A percentile compares a stretch with the other conserved stretches of the same genome.
These are phyloP conservation scores for Orius insidiosus DNA, from an alignment of 1,140 invertebrate genomes.

Conservation along the genomic window DNA sequence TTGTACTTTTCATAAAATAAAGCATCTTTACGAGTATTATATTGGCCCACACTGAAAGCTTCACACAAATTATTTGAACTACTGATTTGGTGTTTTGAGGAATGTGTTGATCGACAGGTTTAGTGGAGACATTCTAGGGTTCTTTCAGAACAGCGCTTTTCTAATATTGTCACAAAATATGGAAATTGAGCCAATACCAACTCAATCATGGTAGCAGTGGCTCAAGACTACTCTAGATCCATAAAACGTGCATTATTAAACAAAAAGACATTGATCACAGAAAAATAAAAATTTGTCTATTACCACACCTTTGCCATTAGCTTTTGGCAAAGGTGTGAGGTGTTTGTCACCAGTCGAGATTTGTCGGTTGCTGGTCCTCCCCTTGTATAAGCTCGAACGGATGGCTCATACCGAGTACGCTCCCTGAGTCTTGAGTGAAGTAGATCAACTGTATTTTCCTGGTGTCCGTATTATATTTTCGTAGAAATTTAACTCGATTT, in stretches of 20 bases:
- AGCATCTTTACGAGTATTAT: too few species aligned
- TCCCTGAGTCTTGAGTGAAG: constrained; percentile 29
- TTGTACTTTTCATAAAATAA: too few species aligned
- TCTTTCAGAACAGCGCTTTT: constrained; percentile 39
- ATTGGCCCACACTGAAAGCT: too few species aligned
- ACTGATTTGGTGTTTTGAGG: too few species aligned
- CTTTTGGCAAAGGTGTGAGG: constrained; percentile 5
- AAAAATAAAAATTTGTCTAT: too few species aligned
- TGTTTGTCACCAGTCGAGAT: constrained; percentile 18
- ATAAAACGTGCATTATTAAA: too few species aligned
- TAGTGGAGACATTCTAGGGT: too few species aligned
- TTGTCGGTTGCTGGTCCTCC: constrained; percentile 1
- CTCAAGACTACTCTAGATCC: too few species aligned
- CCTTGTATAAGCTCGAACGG: constrained; percentile 15
- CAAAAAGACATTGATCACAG: background rate
- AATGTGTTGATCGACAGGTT: too few species aligned
- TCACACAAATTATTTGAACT: too few species aligned
- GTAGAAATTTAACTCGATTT: constrained; percentile 28
- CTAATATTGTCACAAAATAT: constrained; percentile 3
- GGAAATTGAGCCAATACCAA: constrained; percentile 14
- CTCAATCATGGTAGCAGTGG: constrained; percentile 16
- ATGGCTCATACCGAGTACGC: constrained; percentile 20
- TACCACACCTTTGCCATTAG: too few species aligned
- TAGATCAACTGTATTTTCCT: constrained; percentile 54
- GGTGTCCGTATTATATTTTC: constrained; percentile 38